Evolutionary conservation across 2,797 vertebrate species (phyloP).

Genomic region (Halcyon smyrnensis): DNA sequence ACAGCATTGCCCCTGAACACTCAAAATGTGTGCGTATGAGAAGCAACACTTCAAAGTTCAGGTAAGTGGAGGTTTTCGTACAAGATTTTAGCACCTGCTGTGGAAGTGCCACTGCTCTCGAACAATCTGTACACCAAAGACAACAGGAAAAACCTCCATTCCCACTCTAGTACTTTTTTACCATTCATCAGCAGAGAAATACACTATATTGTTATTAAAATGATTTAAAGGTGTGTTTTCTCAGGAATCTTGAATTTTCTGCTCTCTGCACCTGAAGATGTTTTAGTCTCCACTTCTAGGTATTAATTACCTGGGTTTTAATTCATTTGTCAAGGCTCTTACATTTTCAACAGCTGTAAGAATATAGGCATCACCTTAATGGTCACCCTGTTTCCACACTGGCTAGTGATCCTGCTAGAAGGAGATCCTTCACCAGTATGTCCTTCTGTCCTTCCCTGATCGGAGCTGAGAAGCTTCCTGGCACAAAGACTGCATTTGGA

Average conservation of each 20-base stretch:
- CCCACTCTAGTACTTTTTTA: background rate
- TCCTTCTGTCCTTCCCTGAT: background rate
- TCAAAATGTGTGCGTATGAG: fast-evolving
- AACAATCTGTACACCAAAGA: background rate
- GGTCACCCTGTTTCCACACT: background rate
- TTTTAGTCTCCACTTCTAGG: background rate
- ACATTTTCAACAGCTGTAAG: background rate
- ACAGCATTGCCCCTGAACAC: background rate
- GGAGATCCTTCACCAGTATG: background rate
- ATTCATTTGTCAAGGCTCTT: background rate
- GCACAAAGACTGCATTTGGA: background rate
- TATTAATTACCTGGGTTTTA: background rate
- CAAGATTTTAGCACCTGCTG: background rate
- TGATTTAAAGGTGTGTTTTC: background rate
- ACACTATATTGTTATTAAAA: background rate
- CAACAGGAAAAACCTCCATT: background rate
- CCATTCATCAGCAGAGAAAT: background rate
- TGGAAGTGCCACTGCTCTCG: background rate
- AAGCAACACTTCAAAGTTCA: background rate
- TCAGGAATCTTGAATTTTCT: background rate
- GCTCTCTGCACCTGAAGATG: background rate
- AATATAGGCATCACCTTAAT: background rate
- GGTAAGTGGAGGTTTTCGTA: background rate
- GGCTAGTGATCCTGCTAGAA: background rate
- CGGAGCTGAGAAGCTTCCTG: background rate